Evolutionary conservation across 2,113 vertebrate species (phyloP).

Genomic region (Esox niger): DNA sequence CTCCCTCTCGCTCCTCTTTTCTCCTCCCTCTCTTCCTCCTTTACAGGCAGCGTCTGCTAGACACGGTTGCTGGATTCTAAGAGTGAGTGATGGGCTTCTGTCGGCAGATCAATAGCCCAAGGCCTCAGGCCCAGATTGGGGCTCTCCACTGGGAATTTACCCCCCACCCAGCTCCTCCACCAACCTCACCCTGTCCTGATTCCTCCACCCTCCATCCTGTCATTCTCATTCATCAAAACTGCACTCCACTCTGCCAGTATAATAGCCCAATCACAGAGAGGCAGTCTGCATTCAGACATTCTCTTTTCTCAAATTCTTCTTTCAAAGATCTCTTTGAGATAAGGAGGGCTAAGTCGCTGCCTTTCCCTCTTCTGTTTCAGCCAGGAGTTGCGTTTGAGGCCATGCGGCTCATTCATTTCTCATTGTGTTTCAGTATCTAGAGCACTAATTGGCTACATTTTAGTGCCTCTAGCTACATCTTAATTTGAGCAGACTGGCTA

Average conservation of each 20-base stretch:
- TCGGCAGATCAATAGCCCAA: conserved; percentile 49
- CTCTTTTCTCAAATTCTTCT: conserved; percentile 40
- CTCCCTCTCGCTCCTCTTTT: conserved; percentile 17
- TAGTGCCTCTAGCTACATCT: conserved; percentile 12
- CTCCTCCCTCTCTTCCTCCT: conserved; percentile 12
- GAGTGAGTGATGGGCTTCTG: conserved; percentile 40
- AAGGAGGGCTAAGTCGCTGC: conserved; percentile 13
- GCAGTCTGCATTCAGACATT: conserved; percentile 33
- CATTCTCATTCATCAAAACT: conserved; percentile 47
- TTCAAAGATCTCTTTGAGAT: conserved; percentile 38
- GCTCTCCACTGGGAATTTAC: conserved; percentile 36
- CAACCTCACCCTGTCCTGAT: neutral
- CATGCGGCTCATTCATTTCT: conserved; percentile 18
- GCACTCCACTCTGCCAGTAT: conserved; percentile 34
- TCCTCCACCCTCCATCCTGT: conserved; percentile 19
- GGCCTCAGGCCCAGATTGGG: conserved; percentile 45
- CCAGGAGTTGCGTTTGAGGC: conserved; percentile 22
- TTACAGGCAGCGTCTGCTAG: neutral
- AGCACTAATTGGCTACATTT: conserved; percentile 24
- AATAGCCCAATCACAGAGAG: conserved; percentile 46
- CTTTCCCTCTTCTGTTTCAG: neutral
- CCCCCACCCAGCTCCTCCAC: conserved; percentile 1
- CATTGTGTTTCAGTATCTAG: neutral
- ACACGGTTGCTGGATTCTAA: neutral
- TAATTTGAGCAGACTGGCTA: too few relatives aligned